A percentile compares a stretch with the other conserved stretches of the same genome.
phyloP scores from a whole-genome alignment of 2,113 vertebrate genomes.

The Geococcyx californianus region DNA sequence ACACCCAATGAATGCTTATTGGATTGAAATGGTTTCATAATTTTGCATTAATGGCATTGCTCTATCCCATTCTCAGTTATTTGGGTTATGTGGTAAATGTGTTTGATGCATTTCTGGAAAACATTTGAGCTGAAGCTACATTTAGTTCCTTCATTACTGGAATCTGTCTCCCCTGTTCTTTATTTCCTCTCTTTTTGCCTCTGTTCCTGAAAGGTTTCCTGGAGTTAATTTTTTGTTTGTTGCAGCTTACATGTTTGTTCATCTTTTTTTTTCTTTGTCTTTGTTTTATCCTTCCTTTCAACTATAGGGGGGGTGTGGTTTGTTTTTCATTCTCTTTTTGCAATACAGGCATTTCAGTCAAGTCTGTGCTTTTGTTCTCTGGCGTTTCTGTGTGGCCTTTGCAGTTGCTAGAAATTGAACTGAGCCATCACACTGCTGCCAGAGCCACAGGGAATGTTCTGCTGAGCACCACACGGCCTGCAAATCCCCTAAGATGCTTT shows the following conservation, averaged over 20 bases:
- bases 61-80: neutral
- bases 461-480: neutral
- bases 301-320: neutral
- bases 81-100: neutral
- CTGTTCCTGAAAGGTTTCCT: neutral
- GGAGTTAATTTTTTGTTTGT: neutral
- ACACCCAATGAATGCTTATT: neutral
- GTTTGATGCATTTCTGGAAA: neutral
- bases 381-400: neutral
- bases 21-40: neutral
- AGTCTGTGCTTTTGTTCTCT: conserved; percentile 3
- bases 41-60: neutral
- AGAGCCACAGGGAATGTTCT: neutral
- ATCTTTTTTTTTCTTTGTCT: neutral
- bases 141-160: neutral
- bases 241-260: neutral
- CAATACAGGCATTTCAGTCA: conserved; percentile 9
- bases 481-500: neutral
- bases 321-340: neutral
- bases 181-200: neutral
- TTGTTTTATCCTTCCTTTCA: neutral
- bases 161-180: neutral
- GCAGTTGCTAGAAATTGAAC: neutral
- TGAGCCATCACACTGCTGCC: neutral
- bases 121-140: neutral